Evolutionary conservation across 2,113 vertebrate species (phyloP).

Genomic region (Plecturocebus donacophilus): DNA sequence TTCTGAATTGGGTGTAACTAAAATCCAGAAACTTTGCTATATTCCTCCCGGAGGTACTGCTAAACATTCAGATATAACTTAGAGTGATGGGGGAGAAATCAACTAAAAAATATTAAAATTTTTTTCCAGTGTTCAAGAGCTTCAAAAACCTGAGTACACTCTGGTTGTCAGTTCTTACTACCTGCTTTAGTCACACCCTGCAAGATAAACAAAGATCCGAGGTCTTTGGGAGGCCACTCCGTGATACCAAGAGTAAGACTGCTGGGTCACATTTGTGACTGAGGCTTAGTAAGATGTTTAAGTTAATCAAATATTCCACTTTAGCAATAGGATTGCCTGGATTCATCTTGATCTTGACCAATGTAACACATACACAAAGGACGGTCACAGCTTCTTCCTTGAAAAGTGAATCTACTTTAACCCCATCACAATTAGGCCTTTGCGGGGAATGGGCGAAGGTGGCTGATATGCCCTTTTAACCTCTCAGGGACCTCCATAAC

Average conservation of each 20-base stretch:
- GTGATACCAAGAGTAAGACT: neutral
- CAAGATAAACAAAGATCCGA: neutral
- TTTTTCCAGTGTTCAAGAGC: neutral
- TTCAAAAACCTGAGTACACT: neutral
- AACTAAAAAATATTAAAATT: neutral
- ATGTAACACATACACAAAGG: neutral
- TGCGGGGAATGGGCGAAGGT: constrained; percentile 52
- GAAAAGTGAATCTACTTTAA: constrained; percentile 51
- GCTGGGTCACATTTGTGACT: neutral
- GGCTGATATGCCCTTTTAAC: constrained; percentile 72
- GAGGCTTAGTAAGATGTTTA: neutral
- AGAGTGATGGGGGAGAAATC: neutral
- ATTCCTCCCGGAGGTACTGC: neutral
- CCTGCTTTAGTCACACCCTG: neutral
- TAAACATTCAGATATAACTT: constrained; percentile 19
- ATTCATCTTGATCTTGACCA: neutral
- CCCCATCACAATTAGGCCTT: constrained; percentile 65
- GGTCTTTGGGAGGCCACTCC: neutral
- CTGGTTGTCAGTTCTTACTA: neutral
- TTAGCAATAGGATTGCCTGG: neutral
- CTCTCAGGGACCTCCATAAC: constrained; percentile 74
- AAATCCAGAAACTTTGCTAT: neutral
- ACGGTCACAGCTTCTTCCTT: constrained; percentile 27
- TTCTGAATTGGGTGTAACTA: neutral
- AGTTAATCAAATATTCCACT: neutral